A percentile compares a stretch with the other conserved stretches of the same genome.
Evolutionary conservation across 2,113 vertebrate species (phyloP).

Genomic region (Melierax canorus): DNA sequence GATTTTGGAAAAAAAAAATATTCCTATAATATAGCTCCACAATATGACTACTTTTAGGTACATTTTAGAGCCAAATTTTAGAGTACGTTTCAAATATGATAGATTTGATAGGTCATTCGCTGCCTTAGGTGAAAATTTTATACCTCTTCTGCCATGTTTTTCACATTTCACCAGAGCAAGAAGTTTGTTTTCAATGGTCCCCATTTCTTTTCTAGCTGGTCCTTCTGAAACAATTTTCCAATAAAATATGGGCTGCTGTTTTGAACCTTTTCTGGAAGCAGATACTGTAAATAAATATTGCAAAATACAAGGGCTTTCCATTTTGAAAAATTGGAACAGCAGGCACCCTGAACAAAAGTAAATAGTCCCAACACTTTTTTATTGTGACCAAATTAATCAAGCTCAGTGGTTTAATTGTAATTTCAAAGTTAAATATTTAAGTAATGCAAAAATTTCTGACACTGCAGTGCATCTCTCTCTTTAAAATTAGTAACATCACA

Average conservation of each 20-base stretch:
- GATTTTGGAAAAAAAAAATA: not conserved
- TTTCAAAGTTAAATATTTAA: not conserved
- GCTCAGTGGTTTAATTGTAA: not conserved
- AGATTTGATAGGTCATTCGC: not conserved
- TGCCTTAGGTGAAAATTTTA: not conserved
- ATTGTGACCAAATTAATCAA: not conserved
- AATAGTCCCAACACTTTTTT: not conserved
- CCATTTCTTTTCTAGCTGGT: not conserved
- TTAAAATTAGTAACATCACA: not conserved
- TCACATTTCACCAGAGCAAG: slow-evolving; percentile 22
- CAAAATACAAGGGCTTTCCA: not conserved
- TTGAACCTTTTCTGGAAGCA: slow-evolving; percentile 23
- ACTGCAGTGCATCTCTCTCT: not conserved
- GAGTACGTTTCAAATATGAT: not conserved
- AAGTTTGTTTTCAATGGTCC: not conserved
- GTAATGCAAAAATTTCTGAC: not conserved
- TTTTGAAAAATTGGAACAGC: not conserved
- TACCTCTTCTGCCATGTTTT: not conserved
- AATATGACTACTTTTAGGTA: not conserved
- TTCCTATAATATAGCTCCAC: not conserved
- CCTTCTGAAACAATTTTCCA: not conserved
- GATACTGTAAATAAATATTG: slow-evolving; percentile 7
- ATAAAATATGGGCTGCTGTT: slow-evolving; percentile 29
- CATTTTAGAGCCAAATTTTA: not conserved
- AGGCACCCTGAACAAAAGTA: not conserved